Evolutionary conservation across 2,797 vertebrate species (phyloP), one percentile per base, ranked within the genome.

Genomic region (Spinus olivaceus): DNA sequence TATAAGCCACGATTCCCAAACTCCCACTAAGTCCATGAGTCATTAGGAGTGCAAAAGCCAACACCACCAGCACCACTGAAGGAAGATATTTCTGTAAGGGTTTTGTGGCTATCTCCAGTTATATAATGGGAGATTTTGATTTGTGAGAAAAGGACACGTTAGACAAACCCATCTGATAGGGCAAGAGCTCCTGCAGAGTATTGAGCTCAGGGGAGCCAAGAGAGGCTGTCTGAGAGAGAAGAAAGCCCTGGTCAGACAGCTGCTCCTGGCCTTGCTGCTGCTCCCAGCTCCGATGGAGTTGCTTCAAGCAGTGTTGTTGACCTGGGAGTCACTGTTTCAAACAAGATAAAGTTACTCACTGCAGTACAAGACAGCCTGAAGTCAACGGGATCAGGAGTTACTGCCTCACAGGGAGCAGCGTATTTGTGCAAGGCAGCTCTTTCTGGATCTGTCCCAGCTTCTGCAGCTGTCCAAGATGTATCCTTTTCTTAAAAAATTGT

Each of bases 1-100:
- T 37, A 12, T 66, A 57, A 91, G 32, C 21, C 20, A 4, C 7
- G 22, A 49, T 10, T 82, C 5, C 28, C 8, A 17, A 82, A 65
- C 10, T 71, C 41, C 15, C 32, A 47, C 10, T 3, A 74, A 49
- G 6, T 50, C 14, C 39, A 50, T 0, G 0, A 54, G n/a, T 49
- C n/a, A 21, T 69, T 41, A 72, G 2, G 35, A 80, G 22, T 27
- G 15, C 27, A 67, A 85, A 81, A 89, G 9, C 8, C 47, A 72
- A 17, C 21, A n/a, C 2, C 4, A 70, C 7, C 46, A 72, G 25
- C 37, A 61, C 4, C 6, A 16, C 2, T 1, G 1, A 66, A 46
- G 18, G 6, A 72, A 80, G 7, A 14, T 28, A 35, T 25, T 77
- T 70, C 73, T 39, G 11, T 20, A 24, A 82, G 21, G 3, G 21